Base-by-base conservation (phyloP, 2,113 vertebrate species). In the Polyodon spathula region DNA sequence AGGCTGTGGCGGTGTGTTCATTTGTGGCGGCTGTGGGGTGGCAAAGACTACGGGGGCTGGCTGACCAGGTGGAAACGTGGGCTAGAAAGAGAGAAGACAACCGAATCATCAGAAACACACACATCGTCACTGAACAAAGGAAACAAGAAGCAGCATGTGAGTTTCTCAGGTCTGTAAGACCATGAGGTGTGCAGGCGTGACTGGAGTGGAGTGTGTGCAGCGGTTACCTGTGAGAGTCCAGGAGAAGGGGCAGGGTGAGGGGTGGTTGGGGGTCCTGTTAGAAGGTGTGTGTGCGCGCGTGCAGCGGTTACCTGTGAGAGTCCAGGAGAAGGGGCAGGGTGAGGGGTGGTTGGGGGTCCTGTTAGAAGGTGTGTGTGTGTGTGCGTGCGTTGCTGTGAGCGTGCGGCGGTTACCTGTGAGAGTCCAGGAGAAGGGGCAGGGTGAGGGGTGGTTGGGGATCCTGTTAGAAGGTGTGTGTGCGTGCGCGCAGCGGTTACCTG, bases 351-450 rank as follows among this genome's bases (percentile, higher is more conserved):
- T 63, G 89, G 90, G 86, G 86, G 81, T 91, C 90, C 92, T 79
- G 90, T 91, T 92, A 93, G 89, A 91, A 94, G 87, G 84, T 98
- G 95, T 86, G 93, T n/a, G 92, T 87, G 94, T 97, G 97, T 90
- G 95, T 98, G 94, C 97, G 97, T 95, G 97, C 95, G 95, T 89
- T n/a, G n/a, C n/a, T n/a, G n/a, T n/a, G n/a, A n/a, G n/a, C n/a
- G n/a, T n/a, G n/a, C n/a, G n/a, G 38, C 53, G 11, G 46, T 84
- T 90, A 97, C 94, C 94, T 96, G 95, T 75, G 93, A n/a, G n/a
- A 97, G 87, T 84, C 91, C 93, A 1, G 94, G 94, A 89, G 93
- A 95, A 69, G 92, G 90, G 85, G 92, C 89, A 63, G 86, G 94
- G 82, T 89, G 94, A 73, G 95, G 93, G 91, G 92, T 89, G 68